Conservation (phyloP, 2,888 invertebrate species). For the Pilophorus perplexus region DNA sequence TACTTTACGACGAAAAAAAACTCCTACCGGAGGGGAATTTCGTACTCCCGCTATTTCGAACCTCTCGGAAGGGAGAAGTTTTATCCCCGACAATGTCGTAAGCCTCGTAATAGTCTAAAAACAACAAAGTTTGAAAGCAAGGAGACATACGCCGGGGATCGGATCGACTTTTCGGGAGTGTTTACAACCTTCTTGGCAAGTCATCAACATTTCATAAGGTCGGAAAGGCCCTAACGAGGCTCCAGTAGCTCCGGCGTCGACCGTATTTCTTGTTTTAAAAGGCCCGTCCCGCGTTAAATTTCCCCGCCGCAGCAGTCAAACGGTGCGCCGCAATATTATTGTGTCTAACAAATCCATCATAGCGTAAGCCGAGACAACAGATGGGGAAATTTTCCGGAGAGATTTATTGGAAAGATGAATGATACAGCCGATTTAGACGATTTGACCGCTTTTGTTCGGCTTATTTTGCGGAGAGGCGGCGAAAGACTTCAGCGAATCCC, state of each 20-base stretch:
- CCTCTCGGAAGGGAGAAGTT: background rate
- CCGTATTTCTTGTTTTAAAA: constrained; percentile 23
- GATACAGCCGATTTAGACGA: too few species aligned
- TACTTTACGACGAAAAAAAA: constrained; percentile 8
- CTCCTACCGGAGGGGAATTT: background rate
- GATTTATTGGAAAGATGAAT: too few species aligned
- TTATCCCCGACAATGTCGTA: background rate
- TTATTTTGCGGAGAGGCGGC: too few species aligned
- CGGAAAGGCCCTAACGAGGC: constrained; percentile 18
- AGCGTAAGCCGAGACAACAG: too few species aligned
- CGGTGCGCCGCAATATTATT: too few species aligned
- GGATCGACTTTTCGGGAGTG: constrained; percentile 15
- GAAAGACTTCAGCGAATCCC: too few species aligned
- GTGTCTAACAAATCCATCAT: too few species aligned
- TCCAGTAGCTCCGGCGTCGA: constrained; percentile 20
- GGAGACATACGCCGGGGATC: background rate
- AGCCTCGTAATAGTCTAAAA: constrained; percentile 10
- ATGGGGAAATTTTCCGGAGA: too few species aligned
- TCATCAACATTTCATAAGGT: constrained; percentile 34
- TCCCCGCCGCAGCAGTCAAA: too few species aligned
- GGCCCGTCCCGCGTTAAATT: too few species aligned
- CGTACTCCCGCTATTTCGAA: constrained; percentile 17
- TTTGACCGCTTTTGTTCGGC: too few species aligned
- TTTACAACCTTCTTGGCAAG: constrained; percentile 31
- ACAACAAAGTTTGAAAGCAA: background rate